Evolutionary conservation across 2,113 vertebrate genomes (phyloP).

Genomic region (Cepphus grylle): DNA sequence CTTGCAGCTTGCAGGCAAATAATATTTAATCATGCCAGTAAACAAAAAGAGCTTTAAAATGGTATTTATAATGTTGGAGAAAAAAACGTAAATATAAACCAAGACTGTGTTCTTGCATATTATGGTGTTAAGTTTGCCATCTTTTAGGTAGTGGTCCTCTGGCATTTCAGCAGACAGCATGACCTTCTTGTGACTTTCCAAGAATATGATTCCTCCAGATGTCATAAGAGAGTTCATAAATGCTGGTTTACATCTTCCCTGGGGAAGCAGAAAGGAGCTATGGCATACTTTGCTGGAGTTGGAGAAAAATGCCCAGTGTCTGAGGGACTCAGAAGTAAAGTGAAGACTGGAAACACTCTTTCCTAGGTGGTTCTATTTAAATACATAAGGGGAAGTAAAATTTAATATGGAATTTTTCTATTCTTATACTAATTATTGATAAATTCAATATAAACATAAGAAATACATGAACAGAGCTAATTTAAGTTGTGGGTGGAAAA

Average conservation of each 20-base stretch:
- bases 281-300: not conserved
- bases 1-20: not conserved
- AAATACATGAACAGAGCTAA: not conserved
- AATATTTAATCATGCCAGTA: not conserved
- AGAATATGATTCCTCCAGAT: not conserved
- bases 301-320: not conserved
- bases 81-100: not conserved
- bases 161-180: not conserved
- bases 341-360: not conserved
- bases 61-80: not conserved
- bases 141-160: not conserved
- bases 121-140: not conserved
- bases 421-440: not conserved
- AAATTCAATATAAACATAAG: not conserved
- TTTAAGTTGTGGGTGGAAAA: not conserved
- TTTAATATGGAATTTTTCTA: not conserved
- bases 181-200: not conserved
- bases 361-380: not conserved
- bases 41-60: not conserved
- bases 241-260: not conserved
- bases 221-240: not conserved
- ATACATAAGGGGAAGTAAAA: not conserved
- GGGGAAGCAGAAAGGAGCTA: not conserved
- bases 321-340: not conserved
- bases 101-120: not conserved